Evolutionary conservation across 2,888 invertebrate genomes (phyloP).

Genomic region (Eupithecia abbreviata): DNA sequence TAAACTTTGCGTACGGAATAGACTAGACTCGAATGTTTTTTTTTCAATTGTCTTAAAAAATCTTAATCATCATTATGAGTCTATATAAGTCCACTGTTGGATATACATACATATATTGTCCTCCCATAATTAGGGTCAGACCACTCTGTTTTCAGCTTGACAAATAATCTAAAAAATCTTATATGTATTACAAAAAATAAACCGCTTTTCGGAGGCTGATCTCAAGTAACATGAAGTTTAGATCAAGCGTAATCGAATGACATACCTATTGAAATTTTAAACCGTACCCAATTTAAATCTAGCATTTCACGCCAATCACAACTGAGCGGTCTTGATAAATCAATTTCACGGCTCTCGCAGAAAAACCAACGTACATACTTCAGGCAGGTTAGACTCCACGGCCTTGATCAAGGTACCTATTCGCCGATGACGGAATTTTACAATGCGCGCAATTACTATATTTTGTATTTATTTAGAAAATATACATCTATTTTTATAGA

Average conservation of each 20-base stretch:
- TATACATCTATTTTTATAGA: no score
- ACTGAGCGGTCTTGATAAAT: neutral
- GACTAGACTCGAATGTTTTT: no score
- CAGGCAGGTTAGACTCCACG: constrained; percentile 94
- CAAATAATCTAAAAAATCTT: no score
- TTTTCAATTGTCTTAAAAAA: neutral
- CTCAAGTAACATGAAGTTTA: neutral
- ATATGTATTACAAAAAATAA: neutral
- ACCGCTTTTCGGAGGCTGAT: neutral
- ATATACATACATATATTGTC: no score
- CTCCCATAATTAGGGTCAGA: no score
- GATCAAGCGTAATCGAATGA: neutral
- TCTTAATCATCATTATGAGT: neutral
- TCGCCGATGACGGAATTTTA: neutral
- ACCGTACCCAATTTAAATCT: neutral
- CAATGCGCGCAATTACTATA: no score
- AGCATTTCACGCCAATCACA: neutral
- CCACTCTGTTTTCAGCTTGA: no score
- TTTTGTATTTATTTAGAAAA: no score
- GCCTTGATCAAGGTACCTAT: neutral
- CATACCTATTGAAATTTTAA: neutral
- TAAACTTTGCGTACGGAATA: neutral
- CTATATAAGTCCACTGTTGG: no score
- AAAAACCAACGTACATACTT: neutral
- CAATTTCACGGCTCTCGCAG: neutral